phyloP scores from a whole-genome alignment of 2,888 invertebrate species.

The Trissolcus japonicus region DNA sequence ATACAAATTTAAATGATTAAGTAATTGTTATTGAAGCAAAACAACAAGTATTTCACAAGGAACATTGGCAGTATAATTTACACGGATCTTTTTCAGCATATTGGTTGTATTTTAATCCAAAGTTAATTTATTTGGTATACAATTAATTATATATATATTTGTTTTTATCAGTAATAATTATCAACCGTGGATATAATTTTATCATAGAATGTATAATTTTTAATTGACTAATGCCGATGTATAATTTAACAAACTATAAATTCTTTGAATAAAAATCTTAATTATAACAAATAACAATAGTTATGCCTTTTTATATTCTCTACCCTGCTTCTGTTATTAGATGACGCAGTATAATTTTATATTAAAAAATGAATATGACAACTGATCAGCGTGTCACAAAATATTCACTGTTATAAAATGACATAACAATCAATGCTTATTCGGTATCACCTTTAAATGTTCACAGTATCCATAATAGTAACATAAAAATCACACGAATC shows the following conservation, averaged over 20 bases:
- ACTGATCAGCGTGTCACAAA: not conserved
- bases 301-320: conserved; percentile 43
- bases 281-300: conserved; percentile 36
- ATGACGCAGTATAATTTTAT: conserved; percentile 6
- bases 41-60: too few species aligned
- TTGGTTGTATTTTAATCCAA: too few species aligned
- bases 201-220: conserved; percentile 40
- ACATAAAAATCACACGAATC: too few species aligned
- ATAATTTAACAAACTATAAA: conserved; percentile 30
- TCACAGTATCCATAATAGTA: too few species aligned
- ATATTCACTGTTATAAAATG: too few species aligned
- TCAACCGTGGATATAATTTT: conserved; percentile 48
- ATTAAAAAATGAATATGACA: conserved; percentile 4
- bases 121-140: too few species aligned
- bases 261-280: conserved; percentile 34
- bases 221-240: conserved; percentile 51
- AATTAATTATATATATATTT: conserved; percentile 3
- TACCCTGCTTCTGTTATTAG: conserved; percentile 37
- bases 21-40: too few species aligned
- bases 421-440: too few species aligned
- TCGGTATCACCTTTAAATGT: too few species aligned
- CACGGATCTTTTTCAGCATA: conserved; percentile 1
- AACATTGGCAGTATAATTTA: not conserved
- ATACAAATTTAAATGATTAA: too few species aligned
- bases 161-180: conserved; percentile 35